Evolutionary conservation across 1,140 invertebrate species (phyloP), one percentile per base, ranked within the genome.

Genomic region (Drosophila auraria): DNA sequence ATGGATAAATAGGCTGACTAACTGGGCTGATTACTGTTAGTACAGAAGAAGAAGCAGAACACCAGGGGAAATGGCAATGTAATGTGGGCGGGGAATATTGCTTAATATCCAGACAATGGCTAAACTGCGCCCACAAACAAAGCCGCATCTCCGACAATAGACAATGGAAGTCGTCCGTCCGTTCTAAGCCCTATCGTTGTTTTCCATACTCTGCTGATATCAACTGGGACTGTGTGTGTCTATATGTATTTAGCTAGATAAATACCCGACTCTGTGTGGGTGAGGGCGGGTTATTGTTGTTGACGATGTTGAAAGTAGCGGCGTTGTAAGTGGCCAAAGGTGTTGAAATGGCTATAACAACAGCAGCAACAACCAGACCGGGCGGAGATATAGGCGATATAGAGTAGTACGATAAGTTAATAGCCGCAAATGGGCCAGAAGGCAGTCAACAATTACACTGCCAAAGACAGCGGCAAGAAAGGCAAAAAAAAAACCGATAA

Each of bases 271-370:
- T 58, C 2, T 7, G 45, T 64, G 50, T 71, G 62, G 61, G 51
- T 63, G 71, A 30, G 56, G 58, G 38, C 40, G 36, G 44, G 40
- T 64, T 80, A 30, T 78, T 79, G n/a, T 45, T 77, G 63, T 71
- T 80, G 51, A 72, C 69, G 49, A 73, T 89, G 78, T 72, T 63
- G 78, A 89, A 89, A 89, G 74, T 79, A 82, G 73, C 60, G 82
- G 72, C 69, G 57, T 50, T 78, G 57, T 65, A 78, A 74, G 69
- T 86, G 83, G 47, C 62, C 62, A 60, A 79, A 89, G 81, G 84
- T 89, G 84, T 89, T 84, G 84, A 84, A 89, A 89, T 60, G 49
- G 44, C 83, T 60, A 63, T 49, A 63, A 83, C 60, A 70, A 82
- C 57, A 61, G 44, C 57, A 61, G 44, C 56, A 42, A 27, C 64